Percentiles rank a stretch among this genome's conserved stretches.
These are phyloP conservation scores for Frankliniella intonsa DNA, from an alignment of 2,888 invertebrate species.

Conservation along the genomic window DNA sequence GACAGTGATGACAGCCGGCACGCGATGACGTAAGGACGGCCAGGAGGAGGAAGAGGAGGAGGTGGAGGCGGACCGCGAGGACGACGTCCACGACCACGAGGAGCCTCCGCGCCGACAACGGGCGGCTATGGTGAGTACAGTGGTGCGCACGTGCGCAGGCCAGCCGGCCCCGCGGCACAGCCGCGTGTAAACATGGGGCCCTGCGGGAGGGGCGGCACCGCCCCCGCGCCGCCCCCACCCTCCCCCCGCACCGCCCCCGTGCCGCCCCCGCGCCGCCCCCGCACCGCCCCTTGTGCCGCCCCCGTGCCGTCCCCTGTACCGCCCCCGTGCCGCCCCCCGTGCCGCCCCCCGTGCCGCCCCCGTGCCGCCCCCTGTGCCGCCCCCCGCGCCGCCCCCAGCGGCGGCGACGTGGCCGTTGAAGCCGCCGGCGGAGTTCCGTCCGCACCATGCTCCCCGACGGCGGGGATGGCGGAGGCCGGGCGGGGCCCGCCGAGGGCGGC, in stretches of 20 bases:
- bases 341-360: no score
- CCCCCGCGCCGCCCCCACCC: no score
- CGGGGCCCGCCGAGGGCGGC: neutral
- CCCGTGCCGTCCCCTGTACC: neutral
- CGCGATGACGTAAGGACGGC: neutral
- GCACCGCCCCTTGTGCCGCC: neutral
- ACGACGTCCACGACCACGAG: neutral
- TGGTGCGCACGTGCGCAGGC: neutral
- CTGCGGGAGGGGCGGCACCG: no score
- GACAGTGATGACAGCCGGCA: neutral
- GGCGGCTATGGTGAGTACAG: conserved; percentile 1
- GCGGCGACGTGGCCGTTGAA: neutral
- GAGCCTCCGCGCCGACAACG: neutral
- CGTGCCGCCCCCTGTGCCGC: neutral
- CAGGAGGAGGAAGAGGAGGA: neutral
- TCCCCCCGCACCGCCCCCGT: no score
- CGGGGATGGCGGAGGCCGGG: neutral
- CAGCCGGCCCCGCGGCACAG: neutral
- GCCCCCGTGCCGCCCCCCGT: no score
- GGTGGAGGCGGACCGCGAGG: neutral
- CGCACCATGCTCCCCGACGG: neutral
- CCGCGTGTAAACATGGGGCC: neutral
- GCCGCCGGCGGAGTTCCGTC: neutral
- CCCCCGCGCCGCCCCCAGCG: neutral
- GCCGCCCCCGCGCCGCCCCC: no score